Conservation (phyloP, 1,140 invertebrate genomes). For the Drosophila repletoides region DNA sequence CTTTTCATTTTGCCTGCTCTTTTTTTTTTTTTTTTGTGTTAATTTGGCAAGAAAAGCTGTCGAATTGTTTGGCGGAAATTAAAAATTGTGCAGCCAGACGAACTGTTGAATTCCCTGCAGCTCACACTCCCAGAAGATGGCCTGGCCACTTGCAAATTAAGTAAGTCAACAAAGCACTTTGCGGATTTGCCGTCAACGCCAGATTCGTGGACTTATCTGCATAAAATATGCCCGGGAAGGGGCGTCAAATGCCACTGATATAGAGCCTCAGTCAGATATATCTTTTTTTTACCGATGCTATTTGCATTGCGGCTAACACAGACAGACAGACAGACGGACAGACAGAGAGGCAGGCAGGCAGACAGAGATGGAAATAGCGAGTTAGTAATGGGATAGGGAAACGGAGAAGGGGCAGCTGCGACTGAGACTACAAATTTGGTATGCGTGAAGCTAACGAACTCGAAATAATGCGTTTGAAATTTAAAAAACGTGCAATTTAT, state of each 20-base stretch:
- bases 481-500: slow-evolving; percentile 81
- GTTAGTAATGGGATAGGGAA: background rate
- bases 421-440: slow-evolving; percentile 77
- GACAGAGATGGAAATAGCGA: slow-evolving; percentile 5
- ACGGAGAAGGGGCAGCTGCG: too few relatives aligned
- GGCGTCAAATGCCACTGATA: slow-evolving; percentile 49
- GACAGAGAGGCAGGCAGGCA: background rate
- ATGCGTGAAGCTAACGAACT: slow-evolving; percentile 80
- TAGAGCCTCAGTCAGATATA: slow-evolving; percentile 17
- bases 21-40: slow-evolving; percentile 10
- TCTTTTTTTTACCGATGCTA: slow-evolving; percentile 55
- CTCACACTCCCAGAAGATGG: background rate
- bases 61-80: slow-evolving; percentile 60
- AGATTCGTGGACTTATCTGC: slow-evolving; percentile 62
- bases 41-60: slow-evolving; percentile 41
- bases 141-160: slow-evolving; percentile 72
- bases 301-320: slow-evolving; percentile 70
- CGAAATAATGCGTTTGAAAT: slow-evolving; percentile 82
- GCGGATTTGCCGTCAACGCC: slow-evolving; percentile 64
- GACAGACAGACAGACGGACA: slow-evolving; percentile 30
- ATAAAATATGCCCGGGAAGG: slow-evolving; percentile 37
- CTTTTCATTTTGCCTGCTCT: too few relatives aligned
- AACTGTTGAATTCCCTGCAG: background rate
- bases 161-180: slow-evolving; percentile 81
- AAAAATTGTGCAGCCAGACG: slow-evolving; percentile 55